A percentile compares a stretch with the other conserved stretches of the same genome.
phyloP scores from a whole-genome alignment of 1,140 invertebrate genomes.

The Leptoteleia sp. region DNA sequence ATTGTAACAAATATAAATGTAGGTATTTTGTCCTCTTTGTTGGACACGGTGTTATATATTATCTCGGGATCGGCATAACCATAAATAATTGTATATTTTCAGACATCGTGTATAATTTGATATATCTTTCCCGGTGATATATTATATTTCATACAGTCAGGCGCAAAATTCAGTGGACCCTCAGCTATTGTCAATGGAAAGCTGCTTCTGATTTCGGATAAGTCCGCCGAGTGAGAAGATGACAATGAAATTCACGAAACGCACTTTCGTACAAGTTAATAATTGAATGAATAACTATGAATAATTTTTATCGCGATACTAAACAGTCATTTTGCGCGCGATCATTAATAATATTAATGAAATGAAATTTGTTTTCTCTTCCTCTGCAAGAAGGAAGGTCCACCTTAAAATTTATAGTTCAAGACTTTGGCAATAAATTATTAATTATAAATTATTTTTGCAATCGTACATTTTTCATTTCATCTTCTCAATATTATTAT shows the following conservation, averaged over 20 bases:
- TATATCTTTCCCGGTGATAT: slow-evolving; percentile 52
- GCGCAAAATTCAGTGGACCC: slow-evolving; percentile 43
- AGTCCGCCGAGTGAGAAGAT: background rate
- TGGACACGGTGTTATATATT: slow-evolving; percentile 11
- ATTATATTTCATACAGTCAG: slow-evolving; percentile 49
- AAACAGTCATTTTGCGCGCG: too few species aligned
- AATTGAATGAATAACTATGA: too few species aligned
- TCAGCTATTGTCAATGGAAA: slow-evolving; percentile 34
- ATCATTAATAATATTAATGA: too few species aligned
- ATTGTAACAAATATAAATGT: slow-evolving; percentile 5
- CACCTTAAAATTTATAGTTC: too few species aligned
- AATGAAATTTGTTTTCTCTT: too few species aligned
- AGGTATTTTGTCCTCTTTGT: slow-evolving; percentile 14
- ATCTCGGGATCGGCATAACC: slow-evolving; percentile 25
- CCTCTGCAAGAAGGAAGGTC: too few species aligned
- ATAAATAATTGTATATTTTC: slow-evolving; percentile 56
- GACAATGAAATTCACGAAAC: slow-evolving; percentile 7
- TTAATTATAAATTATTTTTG: too few species aligned
- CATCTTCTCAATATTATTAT: too few species aligned
- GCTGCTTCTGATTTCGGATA: slow-evolving; percentile 36
- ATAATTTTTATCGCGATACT: too few species aligned
- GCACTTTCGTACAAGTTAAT: background rate
- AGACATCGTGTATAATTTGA: slow-evolving; percentile 59
- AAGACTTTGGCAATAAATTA: too few species aligned
- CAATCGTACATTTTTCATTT: too few species aligned